Base-by-base conservation (phyloP, 30 jellyfish, hydroid and myxozoan genomes). In the Pelagia noctiluca region DNA sequence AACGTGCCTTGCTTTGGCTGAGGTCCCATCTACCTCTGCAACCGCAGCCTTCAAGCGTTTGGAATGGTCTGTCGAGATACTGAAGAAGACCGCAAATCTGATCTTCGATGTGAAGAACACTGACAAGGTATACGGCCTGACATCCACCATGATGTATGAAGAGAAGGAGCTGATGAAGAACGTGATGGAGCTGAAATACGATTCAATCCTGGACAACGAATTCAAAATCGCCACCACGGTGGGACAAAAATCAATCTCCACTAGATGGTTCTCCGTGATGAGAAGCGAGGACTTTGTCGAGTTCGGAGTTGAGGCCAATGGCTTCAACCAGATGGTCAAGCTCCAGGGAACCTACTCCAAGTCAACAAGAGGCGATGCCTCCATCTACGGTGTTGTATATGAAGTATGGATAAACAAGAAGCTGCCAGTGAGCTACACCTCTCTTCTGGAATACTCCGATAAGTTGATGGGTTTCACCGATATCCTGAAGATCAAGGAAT, bases 361-460 rank as follows among this genome's bases (percentile, higher is more conserved):
- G 47, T 42, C 64, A n/a, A 66, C 63, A 25, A 38, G 10, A 57
- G 60, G 57, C 35, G 86, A 64, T 35, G 89, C 78, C 50, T 28
- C 74, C 11, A 70, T 79, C 53, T 65, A 75, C 49, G 92, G 93
- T 10, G 88, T 88, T 75, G 52, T 88, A 49, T 53, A 79, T 33
- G 97, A 88, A 80, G 97, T 79, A 25, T 53, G 83, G 87, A 80
- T 80, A 35, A 80, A 80, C 82, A 72, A 88, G 64, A 88, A 88
- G 60, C 73, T 88, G 68, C 97, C 97, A 53, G 62, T 52, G 11
- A 88, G 84, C 80, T 80, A 28, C 86, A 74, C 89, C 4, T 32
- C 80, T 53, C 16, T 73, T 73, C 52, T 88, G 24, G 92, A 79
- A 46, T 70, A 49, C 42, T 80, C 92, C 28, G 87, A 79, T 2